These are phyloP conservation scores for Dascyllus trimaculatus DNA, from an alignment of 2,113 vertebrate species.

Conservation along the genomic window DNA sequence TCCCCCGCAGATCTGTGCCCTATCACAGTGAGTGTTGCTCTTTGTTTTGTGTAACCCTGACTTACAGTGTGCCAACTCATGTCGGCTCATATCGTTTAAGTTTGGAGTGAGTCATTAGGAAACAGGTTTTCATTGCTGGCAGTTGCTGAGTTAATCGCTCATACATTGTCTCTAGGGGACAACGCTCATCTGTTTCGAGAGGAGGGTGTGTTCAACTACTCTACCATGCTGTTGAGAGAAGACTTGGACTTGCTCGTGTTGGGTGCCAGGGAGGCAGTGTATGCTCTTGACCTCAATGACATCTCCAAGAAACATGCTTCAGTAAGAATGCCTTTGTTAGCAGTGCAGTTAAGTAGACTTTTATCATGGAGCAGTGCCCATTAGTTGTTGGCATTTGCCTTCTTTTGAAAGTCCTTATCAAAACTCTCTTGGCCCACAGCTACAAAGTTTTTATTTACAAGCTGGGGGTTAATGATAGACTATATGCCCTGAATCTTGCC, in stretches of 20 bases:
- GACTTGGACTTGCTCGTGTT: conserved; percentile 79
- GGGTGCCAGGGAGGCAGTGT: conserved; percentile 84
- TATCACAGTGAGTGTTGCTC: conserved; percentile 75
- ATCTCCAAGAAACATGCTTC: conserved; percentile 79
- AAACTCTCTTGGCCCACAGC: conserved; percentile 1
- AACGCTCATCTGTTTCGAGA: conserved; percentile 71
- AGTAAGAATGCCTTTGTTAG: conserved; percentile 67
- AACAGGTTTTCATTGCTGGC: background rate
- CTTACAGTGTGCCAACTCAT: background rate
- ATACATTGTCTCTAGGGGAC: conserved; percentile 65
- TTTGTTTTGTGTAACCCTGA: conserved; percentile 29
- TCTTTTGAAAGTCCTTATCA: conserved; percentile 2
- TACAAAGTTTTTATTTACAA: background rate
- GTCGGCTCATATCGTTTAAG: background rate
- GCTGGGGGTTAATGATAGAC: background rate
- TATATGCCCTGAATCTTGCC: background rate
- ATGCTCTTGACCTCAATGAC: conserved; percentile 83
- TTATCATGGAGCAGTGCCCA: background rate
- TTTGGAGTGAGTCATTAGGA: background rate
- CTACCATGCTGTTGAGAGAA: conserved; percentile 84
- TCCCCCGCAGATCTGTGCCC: conserved; percentile 75
- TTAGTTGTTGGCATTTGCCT: background rate
- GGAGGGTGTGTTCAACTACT: conserved; percentile 82
- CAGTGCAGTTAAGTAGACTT: background rate
- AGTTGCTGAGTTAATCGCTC: conserved; percentile 1